Evolutionary conservation across 2,797 vertebrate species (phyloP).

Genomic region (Phalanger gymnotis): DNA sequence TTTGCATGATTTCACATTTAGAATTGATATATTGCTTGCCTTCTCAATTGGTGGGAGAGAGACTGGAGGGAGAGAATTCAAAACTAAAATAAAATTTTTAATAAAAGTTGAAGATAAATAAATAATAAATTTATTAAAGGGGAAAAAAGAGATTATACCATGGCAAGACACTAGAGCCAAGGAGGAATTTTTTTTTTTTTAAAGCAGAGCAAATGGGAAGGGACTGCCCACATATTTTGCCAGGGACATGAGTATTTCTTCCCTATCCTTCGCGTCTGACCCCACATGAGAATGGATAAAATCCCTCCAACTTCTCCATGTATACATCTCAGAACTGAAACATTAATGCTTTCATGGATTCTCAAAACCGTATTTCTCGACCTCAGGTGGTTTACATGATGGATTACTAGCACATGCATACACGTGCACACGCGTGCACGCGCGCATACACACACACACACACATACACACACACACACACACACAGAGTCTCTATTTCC

Average conservation of each 20-base stretch:
- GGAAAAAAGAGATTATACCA: not conserved
- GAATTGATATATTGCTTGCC: not conserved
- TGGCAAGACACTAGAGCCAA: not conserved
- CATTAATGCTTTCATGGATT: not conserved
- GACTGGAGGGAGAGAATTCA: not conserved
- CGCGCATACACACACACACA: too few relatives aligned
- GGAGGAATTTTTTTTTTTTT: not conserved
- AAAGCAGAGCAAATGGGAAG: not conserved
- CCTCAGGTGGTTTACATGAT: not conserved
- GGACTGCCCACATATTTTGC: not conserved
- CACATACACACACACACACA: too few relatives aligned
- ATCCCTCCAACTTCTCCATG: not conserved
- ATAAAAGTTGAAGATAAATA: not conserved
- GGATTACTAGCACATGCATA: not conserved
- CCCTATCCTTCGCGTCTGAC: not conserved
- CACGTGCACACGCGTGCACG: not conserved
- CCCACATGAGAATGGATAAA: not conserved
- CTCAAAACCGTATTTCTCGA: not conserved
- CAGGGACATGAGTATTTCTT: not conserved
- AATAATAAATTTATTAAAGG: not conserved
- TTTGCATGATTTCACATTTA: not conserved
- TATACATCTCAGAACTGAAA: not conserved
- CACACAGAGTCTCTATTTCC: not conserved
- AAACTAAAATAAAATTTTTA: not conserved
- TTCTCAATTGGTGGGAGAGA: not conserved